Conservation (phyloP, 2,113 vertebrate genomes). For the Danionella cerebrum region DNA sequence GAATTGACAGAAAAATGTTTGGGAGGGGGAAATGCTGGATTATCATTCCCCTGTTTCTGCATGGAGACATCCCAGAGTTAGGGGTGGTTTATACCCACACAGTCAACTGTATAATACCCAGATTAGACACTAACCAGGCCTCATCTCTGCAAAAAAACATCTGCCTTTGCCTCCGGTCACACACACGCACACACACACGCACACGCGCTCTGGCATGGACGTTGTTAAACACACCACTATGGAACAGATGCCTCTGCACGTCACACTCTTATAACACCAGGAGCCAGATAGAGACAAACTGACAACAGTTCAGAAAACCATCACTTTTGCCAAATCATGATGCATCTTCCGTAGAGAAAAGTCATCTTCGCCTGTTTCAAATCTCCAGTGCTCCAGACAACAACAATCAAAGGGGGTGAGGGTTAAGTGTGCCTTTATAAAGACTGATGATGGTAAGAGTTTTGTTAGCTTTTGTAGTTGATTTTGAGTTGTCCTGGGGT, state of each 20-base stretch:
- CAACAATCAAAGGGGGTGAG: no score
- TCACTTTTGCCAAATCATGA: background rate
- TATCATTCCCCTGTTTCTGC: conserved; percentile 44
- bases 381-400: background rate
- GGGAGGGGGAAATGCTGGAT: conserved; percentile 51
- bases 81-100: conserved; percentile 54
- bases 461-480: no score
- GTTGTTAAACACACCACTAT: background rate
- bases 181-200: conserved; percentile 9
- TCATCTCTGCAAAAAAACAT: conserved; percentile 55
- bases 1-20: conserved; percentile 32
- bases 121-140: conserved; percentile 56
- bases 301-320: background rate
- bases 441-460: no score
- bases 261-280: background rate
- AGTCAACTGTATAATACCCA: conserved; percentile 54
- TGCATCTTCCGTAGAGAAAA: background rate
- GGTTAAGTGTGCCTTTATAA: no score
- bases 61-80: conserved; percentile 44
- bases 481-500: no score
- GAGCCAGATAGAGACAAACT: background rate
- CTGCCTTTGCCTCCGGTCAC: conserved; percentile 45
- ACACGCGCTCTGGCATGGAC: background rate
- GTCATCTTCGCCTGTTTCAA: background rate
- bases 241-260: background rate